Percentiles rank a stretch among this genome's conserved stretches.
phyloP scores from a whole-genome alignment of 2,113 vertebrate species.

The Struthidea cinerea region DNA sequence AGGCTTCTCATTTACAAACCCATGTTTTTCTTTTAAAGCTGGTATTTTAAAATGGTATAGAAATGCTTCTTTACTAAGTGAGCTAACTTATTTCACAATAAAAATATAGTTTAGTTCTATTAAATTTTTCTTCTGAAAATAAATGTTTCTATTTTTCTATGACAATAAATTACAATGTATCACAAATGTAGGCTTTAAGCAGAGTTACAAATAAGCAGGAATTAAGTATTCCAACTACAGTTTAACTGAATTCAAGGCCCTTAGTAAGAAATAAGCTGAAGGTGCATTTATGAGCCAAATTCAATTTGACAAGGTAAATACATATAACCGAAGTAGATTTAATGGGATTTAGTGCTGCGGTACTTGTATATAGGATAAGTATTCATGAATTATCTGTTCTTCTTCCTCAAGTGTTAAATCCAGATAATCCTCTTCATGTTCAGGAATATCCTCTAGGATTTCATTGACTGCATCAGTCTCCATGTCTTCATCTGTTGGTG shows the following conservation, averaged over 20 bases:
- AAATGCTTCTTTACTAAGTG: slow-evolving; percentile 49
- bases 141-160: slow-evolving; percentile 54
- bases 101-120: slow-evolving; percentile 66
- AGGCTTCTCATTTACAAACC: not conserved
- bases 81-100: slow-evolving; percentile 38
- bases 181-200: slow-evolving; percentile 44
- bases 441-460: slow-evolving; percentile 89
- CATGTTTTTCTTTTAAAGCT: not conserved
- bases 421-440: slow-evolving; percentile 94
- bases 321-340: not conserved
- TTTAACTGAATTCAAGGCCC: slow-evolving; percentile 30
- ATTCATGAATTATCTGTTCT: slow-evolving; percentile 78
- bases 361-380: slow-evolving; percentile 76
- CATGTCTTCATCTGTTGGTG: slow-evolving; percentile 73
- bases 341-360: slow-evolving; percentile 41
- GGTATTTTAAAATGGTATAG: slow-evolving; percentile 19
- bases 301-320: slow-evolving; percentile 27
- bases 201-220: slow-evolving; percentile 49
- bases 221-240: slow-evolving; percentile 8
- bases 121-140: slow-evolving; percentile 68
- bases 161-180: slow-evolving; percentile 46
- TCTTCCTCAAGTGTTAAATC: slow-evolving; percentile 95
- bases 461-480: slow-evolving; percentile 88
- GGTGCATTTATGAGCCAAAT: slow-evolving; percentile 33
- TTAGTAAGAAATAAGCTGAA: slow-evolving; percentile 41